Conservation (phyloP, 2,888 invertebrate species). For the Malthinus flaveolus region DNA sequence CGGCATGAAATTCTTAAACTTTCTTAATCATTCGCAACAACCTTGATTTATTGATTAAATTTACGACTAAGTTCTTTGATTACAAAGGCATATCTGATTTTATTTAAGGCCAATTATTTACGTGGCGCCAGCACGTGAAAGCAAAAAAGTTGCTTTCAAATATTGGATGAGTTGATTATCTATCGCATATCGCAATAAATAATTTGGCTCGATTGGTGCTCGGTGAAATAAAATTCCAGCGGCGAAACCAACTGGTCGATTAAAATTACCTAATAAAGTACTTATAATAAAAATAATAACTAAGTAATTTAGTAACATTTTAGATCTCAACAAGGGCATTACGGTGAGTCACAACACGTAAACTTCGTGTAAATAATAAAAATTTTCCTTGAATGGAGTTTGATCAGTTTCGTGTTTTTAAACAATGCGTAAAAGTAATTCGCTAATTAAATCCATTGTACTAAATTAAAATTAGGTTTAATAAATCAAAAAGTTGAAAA, state of each 20-base stretch:
- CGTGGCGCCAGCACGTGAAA: slow-evolving; percentile 32
- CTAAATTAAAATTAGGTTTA: no score
- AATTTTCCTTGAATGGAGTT: slow-evolving; percentile 2
- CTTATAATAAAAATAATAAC: slow-evolving; percentile 6
- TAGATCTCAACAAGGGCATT: slow-evolving; percentile 4
- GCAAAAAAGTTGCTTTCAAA: slow-evolving; percentile 10
- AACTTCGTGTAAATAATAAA: background rate
- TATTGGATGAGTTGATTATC: background rate
- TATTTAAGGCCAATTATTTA: slow-evolving; percentile 31
- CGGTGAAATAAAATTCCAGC: background rate
- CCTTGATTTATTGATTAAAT: no score
- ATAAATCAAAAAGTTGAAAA: no score
- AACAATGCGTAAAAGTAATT: no score
- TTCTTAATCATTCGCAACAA: no score
- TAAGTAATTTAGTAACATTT: slow-evolving; percentile 4
- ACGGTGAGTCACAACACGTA: background rate
- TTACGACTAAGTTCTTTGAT: no score
- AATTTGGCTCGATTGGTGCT: background rate
- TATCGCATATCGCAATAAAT: no score
- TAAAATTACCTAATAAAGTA: slow-evolving; percentile 7
- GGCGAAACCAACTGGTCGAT: background rate
- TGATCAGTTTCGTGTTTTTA: background rate
- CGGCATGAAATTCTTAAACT: no score
- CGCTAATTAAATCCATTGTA: no score
- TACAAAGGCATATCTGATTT: slow-evolving; percentile 8